A percentile compares a stretch with the other conserved stretches of the same genome.
Conservation (phyloP, 2,888 invertebrate species). For the Cerastis rubricosa region DNA sequence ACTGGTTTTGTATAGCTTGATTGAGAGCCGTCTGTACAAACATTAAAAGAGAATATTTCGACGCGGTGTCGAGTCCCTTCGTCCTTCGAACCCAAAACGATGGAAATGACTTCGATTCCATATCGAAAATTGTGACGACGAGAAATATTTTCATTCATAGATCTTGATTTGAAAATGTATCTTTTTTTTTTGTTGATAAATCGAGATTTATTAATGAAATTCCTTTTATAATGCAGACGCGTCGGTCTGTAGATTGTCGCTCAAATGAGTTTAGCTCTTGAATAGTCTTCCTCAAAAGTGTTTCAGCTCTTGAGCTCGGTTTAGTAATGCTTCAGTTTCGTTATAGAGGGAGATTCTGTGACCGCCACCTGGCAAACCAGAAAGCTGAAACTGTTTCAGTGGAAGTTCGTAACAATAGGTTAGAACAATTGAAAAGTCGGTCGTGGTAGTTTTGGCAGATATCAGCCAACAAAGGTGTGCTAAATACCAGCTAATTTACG, state of each 20-base stretch:
- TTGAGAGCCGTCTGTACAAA: not conserved
- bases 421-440: not conserved
- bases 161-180: not conserved
- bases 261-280: not conserved
- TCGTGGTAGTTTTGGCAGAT: not conserved
- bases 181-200: not conserved
- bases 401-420: not conserved
- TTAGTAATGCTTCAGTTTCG: not conserved
- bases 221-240: not conserved
- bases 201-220: not conserved
- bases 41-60: not conserved
- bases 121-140: too few species aligned
- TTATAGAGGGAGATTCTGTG: not conserved
- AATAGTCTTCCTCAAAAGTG: not conserved
- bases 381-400: not conserved
- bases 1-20: too few species aligned
- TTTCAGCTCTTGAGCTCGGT: not conserved
- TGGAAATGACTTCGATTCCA: not conserved
- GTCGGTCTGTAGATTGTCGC: not conserved
- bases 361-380: too few species aligned
- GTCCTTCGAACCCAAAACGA: not conserved
- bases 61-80: not conserved
- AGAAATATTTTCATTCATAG: not conserved
- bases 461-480: not conserved
- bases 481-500: not conserved